A percentile compares a stretch with the other conserved stretches of the same genome.
Conservation (phyloP, 2,113 vertebrate species). For the Datnioides undecimradiatus region DNA sequence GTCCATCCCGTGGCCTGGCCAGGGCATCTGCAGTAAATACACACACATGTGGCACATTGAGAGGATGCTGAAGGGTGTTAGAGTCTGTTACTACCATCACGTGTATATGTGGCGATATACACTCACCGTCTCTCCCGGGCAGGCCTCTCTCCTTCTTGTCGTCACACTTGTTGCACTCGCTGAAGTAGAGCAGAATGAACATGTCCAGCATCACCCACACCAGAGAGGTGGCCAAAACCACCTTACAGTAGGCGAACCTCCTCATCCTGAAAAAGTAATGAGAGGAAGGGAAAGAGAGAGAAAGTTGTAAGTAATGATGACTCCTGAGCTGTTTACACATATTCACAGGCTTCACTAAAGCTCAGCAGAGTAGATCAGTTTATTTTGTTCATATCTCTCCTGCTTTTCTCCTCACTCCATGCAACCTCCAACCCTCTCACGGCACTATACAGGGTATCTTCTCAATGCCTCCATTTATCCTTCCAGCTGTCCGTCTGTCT, state of each 20-base stretch:
- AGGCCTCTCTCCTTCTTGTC: constrained; percentile 95
- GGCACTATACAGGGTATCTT: constrained; percentile 23
- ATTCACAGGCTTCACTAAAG: constrained; percentile 30
- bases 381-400: constrained; percentile 19
- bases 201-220: constrained; percentile 99
- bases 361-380: constrained; percentile 18
- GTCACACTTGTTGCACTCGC: constrained; percentile 99
- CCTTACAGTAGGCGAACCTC: constrained; percentile 99
- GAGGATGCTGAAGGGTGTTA: neutral
- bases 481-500: constrained; percentile 16
- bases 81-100: neutral
- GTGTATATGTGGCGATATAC: neutral
- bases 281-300: constrained; percentile 6
- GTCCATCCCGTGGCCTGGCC: constrained; percentile 93
- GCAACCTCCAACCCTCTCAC: constrained; percentile 8
- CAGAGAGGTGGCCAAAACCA: constrained; percentile 98
- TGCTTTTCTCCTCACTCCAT: constrained; percentile 16
- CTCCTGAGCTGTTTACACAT: constrained; percentile 1
- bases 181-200: constrained; percentile 99
- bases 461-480: constrained; percentile 38
- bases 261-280: constrained; percentile 87
- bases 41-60: neutral
- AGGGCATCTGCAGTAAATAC: constrained; percentile 84
- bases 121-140: constrained; percentile 84
- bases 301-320: neutral